Conservation (phyloP, 2,113 vertebrate species). For the Dascyllus trimaculatus region DNA sequence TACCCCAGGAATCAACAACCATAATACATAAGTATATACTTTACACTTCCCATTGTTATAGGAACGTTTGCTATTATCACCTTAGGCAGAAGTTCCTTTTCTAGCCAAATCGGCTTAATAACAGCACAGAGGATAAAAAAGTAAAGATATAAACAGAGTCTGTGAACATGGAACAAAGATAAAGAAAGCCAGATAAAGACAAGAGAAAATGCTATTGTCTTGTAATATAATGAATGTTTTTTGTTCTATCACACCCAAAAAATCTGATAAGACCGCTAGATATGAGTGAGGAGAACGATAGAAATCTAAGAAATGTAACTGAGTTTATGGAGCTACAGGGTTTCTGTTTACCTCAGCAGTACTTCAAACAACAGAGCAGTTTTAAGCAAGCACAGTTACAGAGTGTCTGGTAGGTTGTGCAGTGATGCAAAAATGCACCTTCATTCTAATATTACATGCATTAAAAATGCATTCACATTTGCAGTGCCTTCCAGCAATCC, state of each 20-base stretch:
- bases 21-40: no score
- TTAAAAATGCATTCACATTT: constrained; percentile 32
- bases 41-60: no score
- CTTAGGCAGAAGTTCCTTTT: constrained; percentile 11
- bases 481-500: constrained; percentile 8
- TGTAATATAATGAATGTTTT: constrained; percentile 56
- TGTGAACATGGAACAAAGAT: constrained; percentile 21
- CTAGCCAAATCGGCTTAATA: constrained; percentile 24
- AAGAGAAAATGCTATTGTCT: constrained; percentile 32
- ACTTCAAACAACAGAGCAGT: constrained; percentile 43
- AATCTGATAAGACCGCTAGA: constrained; percentile 51
- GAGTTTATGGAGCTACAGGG: constrained; percentile 21
- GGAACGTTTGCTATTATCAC: neutral
- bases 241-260: constrained; percentile 31
- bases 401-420: constrained; percentile 7
- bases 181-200: constrained; percentile 39
- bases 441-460: constrained; percentile 20
- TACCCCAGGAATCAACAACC: neutral
- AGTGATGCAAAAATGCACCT: constrained; percentile 28
- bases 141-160: constrained; percentile 21
- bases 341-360: constrained; percentile 54
- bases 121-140: constrained; percentile 21
- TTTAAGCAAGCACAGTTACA: constrained; percentile 5
- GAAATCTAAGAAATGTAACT: constrained; percentile 17
- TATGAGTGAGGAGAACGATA: constrained; percentile 6